phyloP scores from a whole-genome alignment of 2,797 vertebrate genomes.

The Macroramphosus scolopax region DNA sequence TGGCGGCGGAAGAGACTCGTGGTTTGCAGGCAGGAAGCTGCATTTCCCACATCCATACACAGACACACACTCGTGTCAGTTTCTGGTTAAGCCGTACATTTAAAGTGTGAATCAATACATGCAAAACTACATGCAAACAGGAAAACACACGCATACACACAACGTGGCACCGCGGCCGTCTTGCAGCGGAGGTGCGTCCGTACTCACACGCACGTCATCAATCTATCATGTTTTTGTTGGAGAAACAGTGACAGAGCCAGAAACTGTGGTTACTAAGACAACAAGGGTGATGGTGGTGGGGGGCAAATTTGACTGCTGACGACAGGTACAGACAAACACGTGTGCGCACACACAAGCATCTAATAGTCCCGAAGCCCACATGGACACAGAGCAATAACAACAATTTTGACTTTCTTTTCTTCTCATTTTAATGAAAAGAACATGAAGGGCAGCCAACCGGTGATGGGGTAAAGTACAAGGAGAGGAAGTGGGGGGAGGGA shows the following conservation, averaged over 20 bases:
- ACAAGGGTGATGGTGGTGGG: too few species aligned
- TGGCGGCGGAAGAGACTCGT: conserved; percentile 36
- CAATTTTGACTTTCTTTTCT: conserved; percentile 18
- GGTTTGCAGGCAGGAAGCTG: conserved; percentile 63
- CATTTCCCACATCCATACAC: conserved; percentile 26
- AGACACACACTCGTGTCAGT: conserved; percentile 18
- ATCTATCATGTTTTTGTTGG: conserved; percentile 39
- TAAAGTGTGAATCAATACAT: not conserved
- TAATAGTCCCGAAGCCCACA: not conserved
- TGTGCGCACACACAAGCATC: not conserved
- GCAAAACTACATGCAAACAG: not conserved
- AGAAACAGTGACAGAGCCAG: conserved; percentile 34
- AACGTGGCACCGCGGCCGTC: not conserved
- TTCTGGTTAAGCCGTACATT: not conserved
- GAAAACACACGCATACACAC: conserved; percentile 6
- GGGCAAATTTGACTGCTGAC: conserved; percentile 21
- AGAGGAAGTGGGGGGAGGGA: not conserved
- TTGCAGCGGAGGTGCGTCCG: conserved; percentile 11
- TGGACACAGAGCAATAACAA: too few species aligned
- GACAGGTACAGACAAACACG: conserved; percentile 17
- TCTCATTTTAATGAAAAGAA: conserved; percentile 15
- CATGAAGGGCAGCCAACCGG: conserved; percentile 30
- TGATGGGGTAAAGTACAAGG: conserved; percentile 2
- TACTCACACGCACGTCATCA: conserved; percentile 31
- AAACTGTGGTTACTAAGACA: conserved; percentile 45